Evolutionary conservation across 2,113 vertebrate genomes (phyloP).

Genomic region (Perca schrenkii): DNA sequence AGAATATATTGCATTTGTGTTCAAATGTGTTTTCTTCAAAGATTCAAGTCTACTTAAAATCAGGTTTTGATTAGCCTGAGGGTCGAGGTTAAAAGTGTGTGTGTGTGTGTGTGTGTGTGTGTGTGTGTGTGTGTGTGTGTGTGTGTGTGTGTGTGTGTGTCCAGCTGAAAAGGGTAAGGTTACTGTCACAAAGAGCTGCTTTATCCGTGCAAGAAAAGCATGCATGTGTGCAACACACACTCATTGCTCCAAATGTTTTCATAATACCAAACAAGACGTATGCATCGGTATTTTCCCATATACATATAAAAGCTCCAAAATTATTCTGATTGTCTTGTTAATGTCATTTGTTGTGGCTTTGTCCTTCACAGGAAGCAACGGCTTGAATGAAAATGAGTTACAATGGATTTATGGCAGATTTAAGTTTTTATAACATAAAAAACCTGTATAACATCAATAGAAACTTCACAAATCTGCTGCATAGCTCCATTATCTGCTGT

Average conservation of each 20-base stretch:
- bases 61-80: neutral
- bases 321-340: too few relatives aligned
- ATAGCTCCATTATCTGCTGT: too few relatives aligned
- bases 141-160: conserved; percentile 33
- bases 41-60: neutral
- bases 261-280: neutral
- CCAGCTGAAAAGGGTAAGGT: conserved; percentile 76
- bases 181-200: conserved; percentile 74
- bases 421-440: neutral
- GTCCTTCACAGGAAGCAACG: neutral
- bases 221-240: neutral
- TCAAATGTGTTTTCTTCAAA: neutral
- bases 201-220: conserved; percentile 56
- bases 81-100: conserved; percentile 14
- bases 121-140: conserved; percentile 29
- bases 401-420: neutral
- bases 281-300: neutral
- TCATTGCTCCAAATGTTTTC: neutral
- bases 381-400: too few relatives aligned
- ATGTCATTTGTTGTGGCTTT: neutral
- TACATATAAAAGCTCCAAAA: neutral
- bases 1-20: neutral
- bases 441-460: neutral
- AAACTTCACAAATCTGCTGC: neutral
- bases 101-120: conserved; percentile 41